Base-by-base conservation (phyloP, 2,113 vertebrate genomes). In the Mormyrus lacerda region DNA sequence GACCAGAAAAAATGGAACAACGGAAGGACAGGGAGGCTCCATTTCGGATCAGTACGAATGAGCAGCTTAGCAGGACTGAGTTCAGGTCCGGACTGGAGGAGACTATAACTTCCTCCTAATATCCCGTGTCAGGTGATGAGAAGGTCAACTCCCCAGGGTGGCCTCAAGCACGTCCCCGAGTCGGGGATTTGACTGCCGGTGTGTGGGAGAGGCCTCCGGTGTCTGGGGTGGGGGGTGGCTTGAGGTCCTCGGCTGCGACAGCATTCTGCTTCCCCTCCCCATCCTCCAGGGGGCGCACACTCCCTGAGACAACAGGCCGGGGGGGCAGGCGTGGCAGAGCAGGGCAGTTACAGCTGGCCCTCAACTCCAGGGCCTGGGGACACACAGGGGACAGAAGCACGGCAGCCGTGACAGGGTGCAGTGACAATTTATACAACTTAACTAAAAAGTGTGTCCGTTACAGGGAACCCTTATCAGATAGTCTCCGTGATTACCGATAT, bases 361-460 rank as follows among this genome's bases (percentile, higher is more conserved):
- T 97, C 92, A 99, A 92, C 95, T 97, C 96, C 93, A 99, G 94
- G 91, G 97, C 98, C 98, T 99, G 95, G 92, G 90, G 92, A 91
- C 85, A 94, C 27, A 86, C 6, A 5, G 73, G 15, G 73, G 15
- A 42, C 35, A 42, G 35, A 7, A 39, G 6, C 31, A 42, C 35
- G 19, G 73, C 4, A 79, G 39, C 31, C 15, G 17, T 31, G 35
- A 79, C 73, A 39, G 35, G 31, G 31, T 73, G n/a, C 65, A 35
- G 27, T 35, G 27, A 73, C 31, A 27, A 35, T 31, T 35, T 31
- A 73, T 31, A 35, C 27, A 73, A 4, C 11, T 73, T 35, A 4
- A 76, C 10, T 10, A 27, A 69, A 39, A 76, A 39, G 35, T 19
- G 31, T 15, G 31, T 31, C 27, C 2, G 1, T 73, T 27, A 73